Conservation (phyloP, 92 coral and sea anemone genomes). For the Epizoanthus stellaris region DNA sequence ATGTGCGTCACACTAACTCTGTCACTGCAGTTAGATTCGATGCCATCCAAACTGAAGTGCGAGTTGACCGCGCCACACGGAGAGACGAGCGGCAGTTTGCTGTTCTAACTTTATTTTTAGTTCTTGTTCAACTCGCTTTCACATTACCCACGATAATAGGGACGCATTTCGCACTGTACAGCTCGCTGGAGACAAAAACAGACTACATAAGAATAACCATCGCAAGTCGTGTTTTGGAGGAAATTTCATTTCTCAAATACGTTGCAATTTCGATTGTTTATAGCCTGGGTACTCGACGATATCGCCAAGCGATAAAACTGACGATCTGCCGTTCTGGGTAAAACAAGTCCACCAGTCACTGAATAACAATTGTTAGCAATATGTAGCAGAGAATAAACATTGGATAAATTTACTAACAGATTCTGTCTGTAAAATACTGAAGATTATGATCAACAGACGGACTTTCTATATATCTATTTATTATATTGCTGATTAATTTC, state of each 20-base stretch:
- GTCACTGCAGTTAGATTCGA: constrained; percentile 11
- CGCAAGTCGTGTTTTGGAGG: constrained; percentile 22
- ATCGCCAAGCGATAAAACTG: constrained; percentile 12
- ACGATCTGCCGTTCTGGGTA: no score
- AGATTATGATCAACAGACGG: no score
- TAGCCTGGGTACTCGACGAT: constrained; percentile 2
- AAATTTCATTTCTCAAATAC: constrained; percentile 30
- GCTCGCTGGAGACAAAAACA: neutral
- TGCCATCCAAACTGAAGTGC: constrained; percentile 19
- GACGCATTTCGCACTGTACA: constrained; percentile 18
- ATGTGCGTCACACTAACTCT: constrained; percentile 23
- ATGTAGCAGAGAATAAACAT: no score
- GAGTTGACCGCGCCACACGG: neutral
- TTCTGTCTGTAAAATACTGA: no score
- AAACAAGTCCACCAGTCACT: no score
- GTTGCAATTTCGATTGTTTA: constrained; percentile 24
- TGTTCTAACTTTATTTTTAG: constrained; percentile 22
- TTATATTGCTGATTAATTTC: no score
- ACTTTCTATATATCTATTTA: no score
- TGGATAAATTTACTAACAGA: no score
- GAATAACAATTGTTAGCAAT: no score
- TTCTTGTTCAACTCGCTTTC: constrained; percentile 22
- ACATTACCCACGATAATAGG: neutral
- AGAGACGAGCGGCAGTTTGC: constrained; percentile 13
- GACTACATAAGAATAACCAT: neutral